Conservation (phyloP, 53 echinoderm and acorn worm species). For the Holothuria leucospilota region DNA sequence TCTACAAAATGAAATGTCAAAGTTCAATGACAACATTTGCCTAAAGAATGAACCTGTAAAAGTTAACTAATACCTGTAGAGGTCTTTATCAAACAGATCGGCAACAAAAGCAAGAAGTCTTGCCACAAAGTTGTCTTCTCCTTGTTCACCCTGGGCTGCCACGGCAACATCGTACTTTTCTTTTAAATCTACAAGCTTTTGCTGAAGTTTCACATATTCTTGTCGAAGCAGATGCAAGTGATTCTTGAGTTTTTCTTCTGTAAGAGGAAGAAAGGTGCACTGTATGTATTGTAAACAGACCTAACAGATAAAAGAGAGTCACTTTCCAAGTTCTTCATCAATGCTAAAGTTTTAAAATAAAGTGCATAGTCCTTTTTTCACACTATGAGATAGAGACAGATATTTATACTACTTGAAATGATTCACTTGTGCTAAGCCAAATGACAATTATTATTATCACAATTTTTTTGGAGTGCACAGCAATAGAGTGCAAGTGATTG, state of each 20-base stretch:
- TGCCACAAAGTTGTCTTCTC: slow-evolving; percentile 93
- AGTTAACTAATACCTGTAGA: slow-evolving; percentile 74
- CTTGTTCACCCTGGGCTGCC: slow-evolving; percentile 69
- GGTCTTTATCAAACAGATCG: slow-evolving; percentile 93
- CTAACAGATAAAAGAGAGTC: too few species aligned
- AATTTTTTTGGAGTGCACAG: too few species aligned
- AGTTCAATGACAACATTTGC: background rate
- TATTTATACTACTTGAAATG: too few species aligned
- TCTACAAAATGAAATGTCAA: too few species aligned
- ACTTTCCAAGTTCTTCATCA: too few species aligned
- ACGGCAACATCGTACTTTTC: slow-evolving; percentile 96
- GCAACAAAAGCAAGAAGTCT: slow-evolving; percentile 85
- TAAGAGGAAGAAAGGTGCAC: background rate
- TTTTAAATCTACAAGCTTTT: slow-evolving; percentile 78
- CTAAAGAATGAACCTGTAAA: background rate
- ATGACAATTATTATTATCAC: too few species aligned
- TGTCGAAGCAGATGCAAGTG: slow-evolving; percentile 94
- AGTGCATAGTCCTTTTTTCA: too few species aligned
- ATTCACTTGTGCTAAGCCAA: too few species aligned
- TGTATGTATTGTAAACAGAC: too few species aligned
- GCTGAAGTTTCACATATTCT: slow-evolving; percentile 97
- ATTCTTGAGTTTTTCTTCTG: slow-evolving; percentile 89
- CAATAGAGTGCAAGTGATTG: too few species aligned
- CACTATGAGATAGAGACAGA: too few species aligned
- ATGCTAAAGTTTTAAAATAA: too few species aligned